Percentiles rank a stretch among this genome's conserved stretches.
Evolutionary conservation across 2,797 vertebrate genomes (phyloP).

Genomic region (Sebastes oblongus): DNA sequence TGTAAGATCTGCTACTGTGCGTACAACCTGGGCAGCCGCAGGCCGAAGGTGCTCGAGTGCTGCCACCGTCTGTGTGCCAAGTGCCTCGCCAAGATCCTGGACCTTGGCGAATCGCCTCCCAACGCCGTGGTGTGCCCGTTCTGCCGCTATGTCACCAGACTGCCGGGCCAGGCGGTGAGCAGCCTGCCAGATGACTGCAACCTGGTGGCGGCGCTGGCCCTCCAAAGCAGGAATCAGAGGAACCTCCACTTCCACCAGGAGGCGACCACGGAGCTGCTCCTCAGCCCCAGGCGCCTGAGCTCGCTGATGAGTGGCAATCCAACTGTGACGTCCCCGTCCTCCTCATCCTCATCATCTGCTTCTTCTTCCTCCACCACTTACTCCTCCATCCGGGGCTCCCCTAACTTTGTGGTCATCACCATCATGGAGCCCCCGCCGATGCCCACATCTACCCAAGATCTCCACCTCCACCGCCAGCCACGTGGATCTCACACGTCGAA

Average conservation of each 20-base stretch:
- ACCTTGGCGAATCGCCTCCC: conserved; percentile 88
- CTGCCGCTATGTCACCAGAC: conserved; percentile 89
- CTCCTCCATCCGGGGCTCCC: conserved; percentile 80
- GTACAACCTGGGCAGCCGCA: conserved; percentile 85
- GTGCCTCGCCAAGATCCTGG: conserved; percentile 92
- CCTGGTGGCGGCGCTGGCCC: conserved; percentile 86
- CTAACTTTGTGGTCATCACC: conserved; percentile 94
- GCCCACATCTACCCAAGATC: conserved; percentile 12
- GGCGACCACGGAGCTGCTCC: conserved; percentile 86
- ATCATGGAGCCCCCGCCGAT: conserved; percentile 90
- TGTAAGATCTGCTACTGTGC: conserved; percentile 96
- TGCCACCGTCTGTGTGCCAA: conserved; percentile 94
- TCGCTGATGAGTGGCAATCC: conserved; percentile 86
- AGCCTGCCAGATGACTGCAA: conserved; percentile 92
- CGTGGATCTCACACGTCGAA: conserved; percentile 58
- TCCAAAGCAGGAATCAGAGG: conserved; percentile 86
- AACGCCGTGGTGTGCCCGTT: conserved; percentile 91
- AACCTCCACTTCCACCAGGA: conserved; percentile 77
- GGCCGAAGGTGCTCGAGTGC: conserved; percentile 92
- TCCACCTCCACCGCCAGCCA: neutral
- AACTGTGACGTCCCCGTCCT: conserved; percentile 44
- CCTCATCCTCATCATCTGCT: conserved; percentile 68
- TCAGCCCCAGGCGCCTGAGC: conserved; percentile 87
- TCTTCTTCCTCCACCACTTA: conserved; percentile 64
- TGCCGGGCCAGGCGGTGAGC: conserved; percentile 84